Evolutionary conservation across 2,113 vertebrate species (phyloP).

Genomic region (Petrocephalus zakoni): DNA sequence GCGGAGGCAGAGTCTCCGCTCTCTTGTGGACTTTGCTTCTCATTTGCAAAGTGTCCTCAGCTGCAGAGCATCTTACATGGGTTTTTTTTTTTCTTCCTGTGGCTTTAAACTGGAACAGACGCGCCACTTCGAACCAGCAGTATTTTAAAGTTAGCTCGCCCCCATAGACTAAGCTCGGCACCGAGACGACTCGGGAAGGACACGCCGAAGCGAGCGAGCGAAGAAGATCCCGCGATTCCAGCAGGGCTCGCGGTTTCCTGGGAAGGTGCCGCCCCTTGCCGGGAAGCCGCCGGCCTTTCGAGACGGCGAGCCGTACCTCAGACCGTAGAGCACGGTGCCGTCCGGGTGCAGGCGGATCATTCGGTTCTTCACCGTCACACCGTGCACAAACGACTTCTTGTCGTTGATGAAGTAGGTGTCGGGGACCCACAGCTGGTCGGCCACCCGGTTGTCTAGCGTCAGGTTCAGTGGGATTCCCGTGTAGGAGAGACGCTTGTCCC

Average conservation of each 20-base stretch:
- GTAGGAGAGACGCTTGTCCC: constrained; percentile 75
- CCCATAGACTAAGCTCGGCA: not conserved
- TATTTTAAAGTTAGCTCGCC: not conserved
- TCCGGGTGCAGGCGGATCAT: constrained; percentile 76
- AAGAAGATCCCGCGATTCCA: not conserved
- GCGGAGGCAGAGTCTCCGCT: not conserved
- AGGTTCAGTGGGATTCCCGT: constrained; percentile 57
- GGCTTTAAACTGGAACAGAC: not conserved
- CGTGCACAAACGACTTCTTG: constrained; percentile 61
- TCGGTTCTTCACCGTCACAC: constrained; percentile 68
- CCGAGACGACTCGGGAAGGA: not conserved
- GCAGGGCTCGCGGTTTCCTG: not conserved
- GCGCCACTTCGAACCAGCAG: not conserved
- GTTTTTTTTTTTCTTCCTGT: not conserved
- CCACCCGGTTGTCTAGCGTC: constrained; percentile 22
- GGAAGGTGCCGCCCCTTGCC: not conserved
- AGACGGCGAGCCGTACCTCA: constrained; percentile 53
- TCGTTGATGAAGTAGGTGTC: constrained; percentile 76
- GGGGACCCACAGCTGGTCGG: constrained; percentile 40
- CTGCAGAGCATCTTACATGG: not conserved
- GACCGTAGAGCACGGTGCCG: constrained; percentile 71
- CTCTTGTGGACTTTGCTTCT: not conserved
- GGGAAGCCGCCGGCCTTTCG: not conserved
- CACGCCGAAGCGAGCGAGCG: not conserved
- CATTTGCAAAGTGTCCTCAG: constrained; percentile 5